Percentiles rank a stretch among this genome's conserved stretches.
These are phyloP conservation scores for Drosophila santomea DNA, from an alignment of 1,140 invertebrate genomes.

Conservation along the genomic window DNA sequence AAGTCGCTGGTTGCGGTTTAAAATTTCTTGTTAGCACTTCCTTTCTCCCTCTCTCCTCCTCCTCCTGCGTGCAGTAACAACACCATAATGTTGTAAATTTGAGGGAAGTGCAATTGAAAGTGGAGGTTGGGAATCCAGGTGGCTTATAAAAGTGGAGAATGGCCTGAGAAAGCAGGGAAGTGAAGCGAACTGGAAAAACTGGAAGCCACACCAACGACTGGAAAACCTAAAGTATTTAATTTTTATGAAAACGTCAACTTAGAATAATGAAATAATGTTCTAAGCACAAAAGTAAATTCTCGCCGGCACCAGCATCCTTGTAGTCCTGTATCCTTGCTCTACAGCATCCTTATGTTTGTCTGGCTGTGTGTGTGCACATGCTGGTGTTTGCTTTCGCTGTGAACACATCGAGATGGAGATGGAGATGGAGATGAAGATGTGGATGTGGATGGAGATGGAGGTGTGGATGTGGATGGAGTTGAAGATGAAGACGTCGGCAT, in stretches of 20 bases:
- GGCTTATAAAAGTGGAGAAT: conserved; percentile 18
- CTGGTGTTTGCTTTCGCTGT: conserved; percentile 53
- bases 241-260: conserved; percentile 73
- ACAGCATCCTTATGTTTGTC: conserved; percentile 12
- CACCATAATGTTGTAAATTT: conserved; percentile 18
- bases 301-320: conserved; percentile 33
- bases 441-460: not conserved
- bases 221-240: conserved; percentile 63
- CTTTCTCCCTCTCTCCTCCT: too few relatives aligned
- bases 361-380: conserved; percentile 13
- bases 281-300: conserved; percentile 41
- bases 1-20: too few relatives aligned
- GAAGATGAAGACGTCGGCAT: conserved; percentile 28
- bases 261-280: conserved; percentile 70
- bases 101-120: not conserved
- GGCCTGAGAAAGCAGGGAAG: not conserved
- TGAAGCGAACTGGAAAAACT: conserved; percentile 3
- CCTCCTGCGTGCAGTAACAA: not conserved
- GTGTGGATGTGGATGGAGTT: not conserved
- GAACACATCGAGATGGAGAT: conserved; percentile 5
- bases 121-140: not conserved
- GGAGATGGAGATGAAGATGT: not conserved
- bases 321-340: conserved; percentile 8
- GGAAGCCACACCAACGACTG: conserved; percentile 1
- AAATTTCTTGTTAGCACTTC: too few relatives aligned